phyloP scores from a whole-genome alignment of 2,797 vertebrate genomes.

The Staurois parvus region DNA sequence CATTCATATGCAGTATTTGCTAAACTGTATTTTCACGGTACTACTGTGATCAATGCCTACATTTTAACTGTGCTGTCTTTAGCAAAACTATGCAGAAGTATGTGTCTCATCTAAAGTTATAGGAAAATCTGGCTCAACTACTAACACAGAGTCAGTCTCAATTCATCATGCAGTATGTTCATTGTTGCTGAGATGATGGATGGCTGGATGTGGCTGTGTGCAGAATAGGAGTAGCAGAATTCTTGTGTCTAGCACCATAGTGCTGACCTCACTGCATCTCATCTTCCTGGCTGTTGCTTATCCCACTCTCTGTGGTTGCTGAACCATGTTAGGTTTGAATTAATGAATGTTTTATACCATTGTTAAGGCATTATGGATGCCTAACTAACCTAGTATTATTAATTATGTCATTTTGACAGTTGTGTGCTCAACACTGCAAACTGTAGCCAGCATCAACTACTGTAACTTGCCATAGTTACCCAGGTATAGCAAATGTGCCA shows the following conservation, averaged over 20 bases:
- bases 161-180: not conserved
- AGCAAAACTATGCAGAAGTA: not conserved
- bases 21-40: not conserved
- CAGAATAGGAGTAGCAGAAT: constrained; percentile 11
- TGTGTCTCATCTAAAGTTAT: not conserved
- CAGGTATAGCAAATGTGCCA: no score
- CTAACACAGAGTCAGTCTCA: not conserved
- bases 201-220: constrained; percentile 4
- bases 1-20: no score
- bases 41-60: not conserved
- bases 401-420: not conserved
- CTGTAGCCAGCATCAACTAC: not conserved
- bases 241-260: constrained; percentile 5
- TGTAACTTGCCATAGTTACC: no score
- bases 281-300: not conserved
- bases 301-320: not conserved
- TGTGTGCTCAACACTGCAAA: not conserved
- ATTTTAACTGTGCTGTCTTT: not conserved
- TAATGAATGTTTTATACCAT: not conserved
- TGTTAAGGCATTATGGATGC: constrained; percentile 9
- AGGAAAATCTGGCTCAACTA: not conserved
- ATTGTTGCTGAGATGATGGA: constrained; percentile 5
- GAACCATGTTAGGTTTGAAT: not conserved
- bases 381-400: not conserved
- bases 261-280: not conserved